A percentile compares a stretch with the other conserved stretches of the same genome.
phyloP scores from a whole-genome alignment of 2,797 vertebrate species.

The Heliangelus exortis region DNA sequence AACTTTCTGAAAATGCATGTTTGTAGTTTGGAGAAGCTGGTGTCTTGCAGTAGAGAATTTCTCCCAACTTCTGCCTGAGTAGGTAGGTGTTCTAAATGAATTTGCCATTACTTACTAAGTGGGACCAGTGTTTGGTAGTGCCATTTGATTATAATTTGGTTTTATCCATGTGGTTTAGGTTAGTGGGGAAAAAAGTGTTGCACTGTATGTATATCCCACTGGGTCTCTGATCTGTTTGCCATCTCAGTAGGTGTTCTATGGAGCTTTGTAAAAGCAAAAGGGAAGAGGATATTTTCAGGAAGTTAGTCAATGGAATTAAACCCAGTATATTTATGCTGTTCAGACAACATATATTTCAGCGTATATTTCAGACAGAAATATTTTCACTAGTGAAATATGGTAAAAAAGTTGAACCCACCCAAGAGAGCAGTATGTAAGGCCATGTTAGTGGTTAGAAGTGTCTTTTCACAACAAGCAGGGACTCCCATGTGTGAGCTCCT shows the following conservation, averaged over 20 bases:
- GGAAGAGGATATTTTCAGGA: neutral
- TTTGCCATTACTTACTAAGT: neutral
- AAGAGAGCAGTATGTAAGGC: neutral
- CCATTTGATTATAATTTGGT: neutral
- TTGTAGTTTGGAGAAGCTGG: neutral
- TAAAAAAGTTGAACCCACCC: neutral
- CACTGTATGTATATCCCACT: fast-evolving
- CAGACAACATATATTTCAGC: neutral
- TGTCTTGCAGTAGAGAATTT: neutral
- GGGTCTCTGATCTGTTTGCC: neutral
- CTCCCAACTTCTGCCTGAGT: neutral
- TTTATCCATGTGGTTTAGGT: neutral
- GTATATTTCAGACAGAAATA: no score
- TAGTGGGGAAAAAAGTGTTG: neutral
- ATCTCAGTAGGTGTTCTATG: neutral
- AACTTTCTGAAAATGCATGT: neutral
- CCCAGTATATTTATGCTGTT: neutral
- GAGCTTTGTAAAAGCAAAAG: neutral
- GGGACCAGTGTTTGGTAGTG: neutral
- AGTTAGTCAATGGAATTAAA: neutral
- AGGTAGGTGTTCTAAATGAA: neutral
- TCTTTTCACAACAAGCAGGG: neutral
- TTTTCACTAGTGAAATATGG: neutral
- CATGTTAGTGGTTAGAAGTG: neutral
- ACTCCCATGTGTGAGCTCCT: fast-evolving